Evolutionary conservation across 64 coral and sea anemone species (phyloP), one percentile per base, ranked within the genome.

Genomic region (Montipora cactus): DNA sequence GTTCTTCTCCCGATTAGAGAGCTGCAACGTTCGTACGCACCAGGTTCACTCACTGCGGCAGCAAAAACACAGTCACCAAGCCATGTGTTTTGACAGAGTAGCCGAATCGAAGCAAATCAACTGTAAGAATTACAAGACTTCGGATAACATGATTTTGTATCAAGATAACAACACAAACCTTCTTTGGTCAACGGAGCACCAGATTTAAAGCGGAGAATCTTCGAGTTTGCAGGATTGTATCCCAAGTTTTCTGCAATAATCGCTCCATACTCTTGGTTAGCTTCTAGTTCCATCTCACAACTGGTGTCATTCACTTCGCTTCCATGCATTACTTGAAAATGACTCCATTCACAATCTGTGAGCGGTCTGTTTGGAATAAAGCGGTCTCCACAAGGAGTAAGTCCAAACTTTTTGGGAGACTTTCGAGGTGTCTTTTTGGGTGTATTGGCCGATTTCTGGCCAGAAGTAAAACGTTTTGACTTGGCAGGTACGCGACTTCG

Each of bases 171-270:
- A 71, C 4, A 20, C 23, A 76, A 83, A 95, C 94, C 90, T 89
- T 92, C 94, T 82, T 87, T 91, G 13, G 89, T 81, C 4, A 86
- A 70, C 8, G 94, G 94, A 45, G 94, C 94, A 3, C 77, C 83
- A 81, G 90, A 77, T 61, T 95, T 95, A 47, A 95, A 95, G 53
- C 88, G 94, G 16, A 95, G 73, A 49, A 95, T 95, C 82, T 95
- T 92, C 75, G 68, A 68, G 45, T 84, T 84, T 16, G 14, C 71
- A 14, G 64, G 47, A 4, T 23, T 86, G 19, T 19, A 68, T 18
- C 25, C 53, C 68, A 92, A 77, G 73, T 92, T 77, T 51, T 83
- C 81, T 14, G 81, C n/a, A 69, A 92, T 45, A 57, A 28, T 19
- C 48, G 55, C 9, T 49, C 83, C 50, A 49, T 77, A 92, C 45